phyloP scores from a whole-genome alignment of 2,113 vertebrate genomes.

The Chunga burmeisteri region DNA sequence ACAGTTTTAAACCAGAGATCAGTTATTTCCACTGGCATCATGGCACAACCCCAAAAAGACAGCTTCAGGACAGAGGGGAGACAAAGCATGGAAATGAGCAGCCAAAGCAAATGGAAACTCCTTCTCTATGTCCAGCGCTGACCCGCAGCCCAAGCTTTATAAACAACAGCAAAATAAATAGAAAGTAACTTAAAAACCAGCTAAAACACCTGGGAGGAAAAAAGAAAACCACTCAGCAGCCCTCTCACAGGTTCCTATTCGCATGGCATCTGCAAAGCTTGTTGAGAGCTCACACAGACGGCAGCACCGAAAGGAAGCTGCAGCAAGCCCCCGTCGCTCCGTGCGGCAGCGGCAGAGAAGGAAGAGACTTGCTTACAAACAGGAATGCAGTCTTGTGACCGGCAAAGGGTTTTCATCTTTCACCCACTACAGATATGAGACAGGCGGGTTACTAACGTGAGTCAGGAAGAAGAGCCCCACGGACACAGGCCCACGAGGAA shows the following conservation, averaged over 20 bases:
- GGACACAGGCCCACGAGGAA: background rate
- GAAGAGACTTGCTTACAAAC: background rate
- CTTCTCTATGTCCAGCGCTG: background rate
- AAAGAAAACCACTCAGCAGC: background rate
- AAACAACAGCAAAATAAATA: background rate
- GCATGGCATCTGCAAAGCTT: background rate
- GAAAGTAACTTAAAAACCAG: background rate
- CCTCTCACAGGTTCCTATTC: background rate
- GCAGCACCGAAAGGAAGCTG: background rate
- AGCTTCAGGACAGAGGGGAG: background rate
- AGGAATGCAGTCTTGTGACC: background rate
- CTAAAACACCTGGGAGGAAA: background rate
- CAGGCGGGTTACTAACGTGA: background rate
- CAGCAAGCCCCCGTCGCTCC: accelerated
- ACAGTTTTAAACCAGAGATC: background rate
- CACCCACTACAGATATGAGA: background rate
- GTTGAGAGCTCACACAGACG: accelerated
- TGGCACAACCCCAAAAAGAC: background rate
- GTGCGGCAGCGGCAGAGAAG: background rate
- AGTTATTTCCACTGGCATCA: background rate
- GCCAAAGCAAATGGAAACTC: background rate
- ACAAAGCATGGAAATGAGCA: background rate
- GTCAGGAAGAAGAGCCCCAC: background rate
- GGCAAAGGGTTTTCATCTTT: background rate
- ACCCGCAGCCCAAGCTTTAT: background rate